phyloP scores from a whole-genome alignment of 2,888 invertebrate genomes.

The Orthosia gothica region DNA sequence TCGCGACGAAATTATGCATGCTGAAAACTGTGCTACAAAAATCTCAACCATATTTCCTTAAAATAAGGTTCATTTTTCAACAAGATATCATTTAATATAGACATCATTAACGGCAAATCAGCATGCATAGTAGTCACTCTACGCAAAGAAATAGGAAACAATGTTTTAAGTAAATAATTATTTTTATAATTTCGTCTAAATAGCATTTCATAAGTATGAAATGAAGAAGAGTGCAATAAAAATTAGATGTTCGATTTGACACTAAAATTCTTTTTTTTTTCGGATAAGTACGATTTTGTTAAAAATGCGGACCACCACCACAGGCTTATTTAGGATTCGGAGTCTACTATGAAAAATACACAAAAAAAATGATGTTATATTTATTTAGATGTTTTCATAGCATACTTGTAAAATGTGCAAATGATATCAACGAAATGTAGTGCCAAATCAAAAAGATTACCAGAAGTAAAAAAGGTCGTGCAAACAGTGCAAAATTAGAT shows the following conservation, averaged over 20 bases:
- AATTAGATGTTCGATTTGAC: constrained; percentile 48
- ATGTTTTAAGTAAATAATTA: constrained; percentile 24
- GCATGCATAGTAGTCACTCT: constrained; percentile 30
- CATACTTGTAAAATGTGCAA: constrained; percentile 24
- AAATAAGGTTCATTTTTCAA: constrained; percentile 32
- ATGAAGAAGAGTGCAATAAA: constrained; percentile 61
- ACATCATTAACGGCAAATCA: neutral
- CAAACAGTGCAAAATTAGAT: constrained; percentile 35
- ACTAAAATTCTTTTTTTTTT: constrained; percentile 36
- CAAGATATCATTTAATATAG: neutral
- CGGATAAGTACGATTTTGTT: constrained; percentile 23
- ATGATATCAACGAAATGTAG: constrained; percentile 38
- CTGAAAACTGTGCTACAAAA: constrained; percentile 13
- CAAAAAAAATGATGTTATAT: neutral
- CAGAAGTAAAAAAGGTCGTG: constrained; percentile 21
- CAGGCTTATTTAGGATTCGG: neutral
- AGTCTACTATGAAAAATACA: constrained; percentile 25
- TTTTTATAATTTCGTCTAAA: constrained; percentile 56
- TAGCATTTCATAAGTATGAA: constrained; percentile 69
- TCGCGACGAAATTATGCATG: constrained; percentile 47
- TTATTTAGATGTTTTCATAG: constrained; percentile 12
- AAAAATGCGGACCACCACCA: constrained; percentile 38
- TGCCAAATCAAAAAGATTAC: constrained; percentile 54
- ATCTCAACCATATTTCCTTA: constrained; percentile 17
- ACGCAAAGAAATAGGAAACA: constrained; percentile 47